Evolutionary conservation across 2,113 vertebrate genomes (phyloP), one percentile per base, ranked within the genome.

Genomic region (Rattus rattus): DNA sequence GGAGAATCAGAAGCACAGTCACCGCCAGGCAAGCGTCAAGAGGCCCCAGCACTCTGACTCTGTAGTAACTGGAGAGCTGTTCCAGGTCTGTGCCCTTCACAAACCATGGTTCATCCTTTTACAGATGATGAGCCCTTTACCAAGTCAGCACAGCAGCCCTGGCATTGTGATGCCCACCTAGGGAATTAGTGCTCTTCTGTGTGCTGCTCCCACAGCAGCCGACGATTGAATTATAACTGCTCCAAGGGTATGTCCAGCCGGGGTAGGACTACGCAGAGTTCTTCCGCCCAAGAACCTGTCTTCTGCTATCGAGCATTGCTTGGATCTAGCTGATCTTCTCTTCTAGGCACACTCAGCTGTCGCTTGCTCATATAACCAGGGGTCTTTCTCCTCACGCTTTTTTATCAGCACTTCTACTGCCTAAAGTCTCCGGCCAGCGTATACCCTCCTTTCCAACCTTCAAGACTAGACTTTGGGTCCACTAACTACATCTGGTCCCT

Each of bases 51-150:
- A 87, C 49, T 28, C 61, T 75, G 36, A 73, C 63, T 73, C 11
- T 33, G 10, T 5, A 89, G 22, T 69, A 87, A 75, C 7, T 14
- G 39, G 43, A 28, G 63, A 90, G 39, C 70, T 83, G 14, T 30
- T 70, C 69, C 39, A 89, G 9, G 17, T 70, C 69, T 77, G 3
- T 91, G 49, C 6, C 43, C 59, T 94, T 92, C 49, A 81, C 43
- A 92, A 80, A 80, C 28, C 28, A 49, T 49, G 59, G 54, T 73
- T 91, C 95, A 70, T 86, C 59, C 94, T 54, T 89, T 86, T 52
- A 80, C 12, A 92, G 49, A 90, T 87, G 36, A 86, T 43, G 19
- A 30, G 75, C 47, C 90, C 59, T 89, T 75, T 80, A 52, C 14
- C 67, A 19, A 69, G 52, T 43, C 65, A 92, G 56, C 17, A 13